These are phyloP conservation scores for Neodiprion virginianus DNA, from an alignment of 1,140 invertebrate species.

Conservation along the genomic window DNA sequence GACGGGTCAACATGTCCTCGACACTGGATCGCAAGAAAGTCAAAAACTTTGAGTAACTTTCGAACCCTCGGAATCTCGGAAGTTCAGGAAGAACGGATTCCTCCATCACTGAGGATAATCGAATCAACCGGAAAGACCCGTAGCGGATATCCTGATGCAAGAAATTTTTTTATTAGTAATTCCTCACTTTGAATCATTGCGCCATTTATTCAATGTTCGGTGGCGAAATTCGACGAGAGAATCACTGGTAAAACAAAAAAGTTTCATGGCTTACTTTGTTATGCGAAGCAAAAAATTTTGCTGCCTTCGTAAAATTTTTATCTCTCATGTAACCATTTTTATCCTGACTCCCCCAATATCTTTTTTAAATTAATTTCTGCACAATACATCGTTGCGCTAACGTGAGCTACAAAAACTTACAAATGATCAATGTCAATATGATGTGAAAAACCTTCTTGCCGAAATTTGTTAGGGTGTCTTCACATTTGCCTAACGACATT, in stretches of 20 bases:
- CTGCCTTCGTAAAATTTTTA: no score
- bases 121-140: slow-evolving; percentile 53
- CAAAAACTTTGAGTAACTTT: slow-evolving; percentile 45
- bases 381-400: no score
- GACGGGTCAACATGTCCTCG: slow-evolving; percentile 53
- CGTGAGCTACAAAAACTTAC: no score
- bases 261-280: background rate
- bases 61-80: slow-evolving; percentile 37
- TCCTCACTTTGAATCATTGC: background rate
- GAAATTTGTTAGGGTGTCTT: no score
- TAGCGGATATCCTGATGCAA: slow-evolving; percentile 49
- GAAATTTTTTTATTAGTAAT: background rate
- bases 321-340: no score
- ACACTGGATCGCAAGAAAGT: slow-evolving; percentile 48
- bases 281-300: slow-evolving; percentile 17
- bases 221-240: slow-evolving; percentile 4
- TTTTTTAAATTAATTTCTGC: no score
- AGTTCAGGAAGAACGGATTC: slow-evolving; percentile 47
- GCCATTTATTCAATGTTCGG: no score
- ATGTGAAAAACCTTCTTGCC: no score
- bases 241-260: no score
- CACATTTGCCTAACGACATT: no score
- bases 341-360: no score
- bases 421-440: no score
- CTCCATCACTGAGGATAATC: slow-evolving; percentile 44